Base-by-base conservation (phyloP, 2,888 invertebrate genomes). In the Sinohyriopsis cumingii region DNA sequence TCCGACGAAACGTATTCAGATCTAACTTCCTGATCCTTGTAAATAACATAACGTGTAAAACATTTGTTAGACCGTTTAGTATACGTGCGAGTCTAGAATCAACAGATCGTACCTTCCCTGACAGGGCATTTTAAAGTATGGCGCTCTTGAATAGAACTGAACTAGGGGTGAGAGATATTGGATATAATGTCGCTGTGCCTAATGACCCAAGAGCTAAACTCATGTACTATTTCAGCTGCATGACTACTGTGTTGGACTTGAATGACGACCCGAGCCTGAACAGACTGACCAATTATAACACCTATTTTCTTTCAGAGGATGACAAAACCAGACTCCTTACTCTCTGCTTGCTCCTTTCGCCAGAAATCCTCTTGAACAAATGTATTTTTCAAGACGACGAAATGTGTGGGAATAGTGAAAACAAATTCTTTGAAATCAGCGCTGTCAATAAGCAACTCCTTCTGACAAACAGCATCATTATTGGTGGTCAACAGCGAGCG, bases 141-240 rank as follows among this genome's bases (percentile, higher is more conserved):
- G 73, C 73, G 7, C 45, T 70, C 33, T 70, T 70, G 12, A 64
- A 67, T n/a, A 66, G 73, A 22, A 68, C 65, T 28, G 65, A 72
- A 56, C 55, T 72, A n/a, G 71, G 72, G 15, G 33, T 76, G 15
- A 72, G 65, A 25, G 68, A 62, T 5, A 74, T 69, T 1, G 18
- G 53, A 12, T 53, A 12, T 0, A 33, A 33, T n/a, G 73, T 60
- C 9, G 63, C 56, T 20, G 67, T 76, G 18, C 72, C 73, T 6
- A 63, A 70, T 56, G 67, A 71, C 33, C 72, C 72, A 19, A 66
- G 57, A n/a, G 75, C 75, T 5, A 73, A 64, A 64, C 24, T 77
- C 56, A 77, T 77, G 77, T 77, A 73, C 59, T 77, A 75, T 56
- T 28, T 77, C 5, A 62, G 75, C 25, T 72, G 72, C 24, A 68